phyloP scores from a whole-genome alignment of 2,888 invertebrate species.

The Dinocampus coccinellae region DNA sequence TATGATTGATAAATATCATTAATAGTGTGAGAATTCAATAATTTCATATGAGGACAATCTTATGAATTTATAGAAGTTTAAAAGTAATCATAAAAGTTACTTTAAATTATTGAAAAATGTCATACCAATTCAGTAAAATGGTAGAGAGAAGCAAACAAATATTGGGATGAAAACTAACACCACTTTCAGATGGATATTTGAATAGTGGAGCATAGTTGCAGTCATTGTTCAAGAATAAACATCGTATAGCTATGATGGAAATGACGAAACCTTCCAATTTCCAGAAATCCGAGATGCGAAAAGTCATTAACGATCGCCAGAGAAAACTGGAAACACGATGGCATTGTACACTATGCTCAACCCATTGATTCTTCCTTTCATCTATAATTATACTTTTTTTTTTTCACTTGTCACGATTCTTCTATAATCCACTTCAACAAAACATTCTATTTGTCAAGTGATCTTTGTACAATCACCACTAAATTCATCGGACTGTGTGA shows the following conservation, averaged over 20 bases:
- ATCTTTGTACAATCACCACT: slow-evolving; percentile 48
- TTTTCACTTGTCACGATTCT: not conserved
- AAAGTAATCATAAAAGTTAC: too few species aligned
- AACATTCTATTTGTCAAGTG: slow-evolving; percentile 59
- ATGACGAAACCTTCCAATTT: not conserved
- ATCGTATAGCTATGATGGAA: not conserved
- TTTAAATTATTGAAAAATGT: not conserved
- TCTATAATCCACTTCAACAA: slow-evolving; percentile 47
- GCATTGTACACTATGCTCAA: not conserved
- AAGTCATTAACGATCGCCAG: slow-evolving; percentile 26
- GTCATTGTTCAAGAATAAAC: not conserved
- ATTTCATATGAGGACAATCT: too few species aligned
- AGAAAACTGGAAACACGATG: slow-evolving; percentile 11
- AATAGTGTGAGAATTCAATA: too few species aligned
- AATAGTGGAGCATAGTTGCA: not conserved
- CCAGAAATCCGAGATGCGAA: slow-evolving; percentile 22
- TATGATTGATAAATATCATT: too few species aligned
- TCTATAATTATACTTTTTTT: not conserved
- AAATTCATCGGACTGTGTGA: slow-evolving; percentile 29
- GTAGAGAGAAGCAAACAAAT: not conserved
- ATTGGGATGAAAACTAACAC: not conserved
- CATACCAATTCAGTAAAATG: not conserved
- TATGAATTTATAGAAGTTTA: too few species aligned
- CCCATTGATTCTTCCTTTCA: not conserved
- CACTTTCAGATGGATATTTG: not conserved